Evolutionary conservation across 1,140 invertebrate genomes (phyloP), one percentile per base, ranked within the genome.

Genomic region (Callitettix versicolor): DNA sequence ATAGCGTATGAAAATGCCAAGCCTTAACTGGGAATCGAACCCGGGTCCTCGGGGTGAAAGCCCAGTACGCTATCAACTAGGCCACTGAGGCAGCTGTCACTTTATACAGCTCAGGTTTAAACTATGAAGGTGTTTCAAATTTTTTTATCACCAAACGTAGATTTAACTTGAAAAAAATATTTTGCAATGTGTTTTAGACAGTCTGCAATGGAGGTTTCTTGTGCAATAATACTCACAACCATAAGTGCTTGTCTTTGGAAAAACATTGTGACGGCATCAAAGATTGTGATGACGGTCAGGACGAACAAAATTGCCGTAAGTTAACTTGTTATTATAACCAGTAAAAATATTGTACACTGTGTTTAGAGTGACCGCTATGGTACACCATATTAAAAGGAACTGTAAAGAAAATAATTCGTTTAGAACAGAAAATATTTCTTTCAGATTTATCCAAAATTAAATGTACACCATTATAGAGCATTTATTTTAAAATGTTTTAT

Each of bases 221-320:
- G 3, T 30, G 26, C 9, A 9, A 30, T 4, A 9, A 3, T 30
- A 30, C 26, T 30, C 71, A 73, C 12, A 68, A 72, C 50, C 71
- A 73, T 14, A 68, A 72, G 50, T 86, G 84, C 63, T 76, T 86
- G 55, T 74, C 72, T 12, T 65, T 66, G 1, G 65, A 76, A 46
- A 86, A 80, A 78, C 67, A 70, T 52, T 87, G 84, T 66, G 83
- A 87, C 63, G 75, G 76, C 15, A 52, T 43, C 1, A 67, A 73
- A 47, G 82, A 87, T 66, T 87, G 85, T 66, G 59, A 61, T 0
- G 85, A 86, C 63, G 71, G 71, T 36, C 76, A 76, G 46, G 84
- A 87, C 66, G 84, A 87, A 70, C 48, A 68, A 38, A 52, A 50
- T 34, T 86, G 84, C 64, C 75, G 81, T 83, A 69, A 71, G 67